A percentile compares a stretch with the other conserved stretches of the same genome.
Conservation (phyloP, 2,113 vertebrate species). For the Spea multiplicata region DNA sequence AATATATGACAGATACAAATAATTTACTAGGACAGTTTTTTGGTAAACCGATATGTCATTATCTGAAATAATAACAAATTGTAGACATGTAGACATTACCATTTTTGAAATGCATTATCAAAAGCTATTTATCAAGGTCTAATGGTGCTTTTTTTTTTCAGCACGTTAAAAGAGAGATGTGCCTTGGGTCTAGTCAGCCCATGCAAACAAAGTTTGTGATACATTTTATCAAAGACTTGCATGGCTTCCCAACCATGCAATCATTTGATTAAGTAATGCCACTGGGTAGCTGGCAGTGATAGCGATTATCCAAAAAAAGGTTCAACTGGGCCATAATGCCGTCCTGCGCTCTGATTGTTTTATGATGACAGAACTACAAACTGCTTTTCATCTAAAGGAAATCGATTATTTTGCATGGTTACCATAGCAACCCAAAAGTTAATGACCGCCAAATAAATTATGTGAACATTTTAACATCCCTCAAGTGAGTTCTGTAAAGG, state of each 20-base stretch:
- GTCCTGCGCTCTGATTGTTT: conserved; percentile 37
- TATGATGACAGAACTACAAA: conserved; percentile 18
- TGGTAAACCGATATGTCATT: background rate
- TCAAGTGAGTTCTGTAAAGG: too few relatives aligned
- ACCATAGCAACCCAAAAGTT: background rate
- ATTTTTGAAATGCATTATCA: conserved; percentile 16
- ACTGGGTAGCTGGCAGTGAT: conserved; percentile 43
- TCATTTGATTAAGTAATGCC: conserved; percentile 47
- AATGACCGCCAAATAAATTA: too few relatives aligned
- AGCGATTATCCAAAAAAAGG: conserved; percentile 38
- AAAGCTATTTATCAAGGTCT: conserved; percentile 15
- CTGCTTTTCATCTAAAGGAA: background rate
- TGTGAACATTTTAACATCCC: too few relatives aligned
- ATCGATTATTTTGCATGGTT: conserved; percentile 11
- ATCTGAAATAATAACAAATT: background rate
- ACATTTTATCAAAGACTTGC: conserved; percentile 44
- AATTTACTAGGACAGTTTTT: background rate
- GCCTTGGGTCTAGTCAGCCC: conserved; percentile 41
- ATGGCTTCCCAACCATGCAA: conserved; percentile 41
- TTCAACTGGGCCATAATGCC: conserved; percentile 35
- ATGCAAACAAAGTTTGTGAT: conserved; percentile 38
- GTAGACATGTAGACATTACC: background rate
- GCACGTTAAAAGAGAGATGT: background rate
- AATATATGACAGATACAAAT: too few relatives aligned
- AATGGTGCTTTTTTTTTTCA: conserved; percentile 14